Evolutionary conservation across 2,797 vertebrate genomes (phyloP).

Genomic region (Hemibagrus guttatus): DNA sequence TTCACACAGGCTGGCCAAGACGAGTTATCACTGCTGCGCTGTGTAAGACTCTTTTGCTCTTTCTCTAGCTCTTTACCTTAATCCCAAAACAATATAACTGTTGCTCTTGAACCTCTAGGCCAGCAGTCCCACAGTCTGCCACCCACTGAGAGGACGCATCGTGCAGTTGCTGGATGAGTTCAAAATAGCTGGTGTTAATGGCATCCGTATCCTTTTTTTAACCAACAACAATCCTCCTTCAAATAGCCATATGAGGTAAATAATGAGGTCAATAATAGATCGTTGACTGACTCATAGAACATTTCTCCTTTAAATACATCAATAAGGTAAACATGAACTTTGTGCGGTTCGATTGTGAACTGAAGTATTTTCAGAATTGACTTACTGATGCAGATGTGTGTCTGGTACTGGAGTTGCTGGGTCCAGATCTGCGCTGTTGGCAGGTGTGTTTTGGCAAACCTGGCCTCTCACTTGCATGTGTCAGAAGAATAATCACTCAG

Average conservation of each 20-base stretch:
- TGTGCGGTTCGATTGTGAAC: neutral
- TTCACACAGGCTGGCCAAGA: constrained; percentile 81
- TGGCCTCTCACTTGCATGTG: constrained; percentile 73
- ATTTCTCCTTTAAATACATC: neutral
- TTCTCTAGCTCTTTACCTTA: neutral
- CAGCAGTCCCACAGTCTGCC: constrained; percentile 70
- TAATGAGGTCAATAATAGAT: neutral
- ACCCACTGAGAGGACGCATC: constrained; percentile 70
- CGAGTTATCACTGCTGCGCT: constrained; percentile 78
- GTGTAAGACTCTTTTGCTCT: constrained; percentile 65
- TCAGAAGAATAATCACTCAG: constrained; percentile 82
- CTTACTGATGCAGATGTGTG: constrained; percentile 73
- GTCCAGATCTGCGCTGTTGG: constrained; percentile 80
- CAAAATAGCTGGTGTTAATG: constrained; percentile 81
- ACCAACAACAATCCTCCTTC: neutral
- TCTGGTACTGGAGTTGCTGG: constrained; percentile 83
- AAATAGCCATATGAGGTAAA: neutral
- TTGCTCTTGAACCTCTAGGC: constrained; percentile 67
- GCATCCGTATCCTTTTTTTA: constrained; percentile 81
- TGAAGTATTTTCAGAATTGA: constrained; percentile 54
- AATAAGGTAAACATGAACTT: neutral
- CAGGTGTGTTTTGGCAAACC: constrained; percentile 72
- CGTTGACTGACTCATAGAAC: neutral
- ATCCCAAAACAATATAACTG: constrained; percentile 17
- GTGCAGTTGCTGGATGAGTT: constrained; percentile 83